Evolutionary conservation across 1,140 invertebrate species (phyloP).

Genomic region (Hirudo medicinalis): DNA sequence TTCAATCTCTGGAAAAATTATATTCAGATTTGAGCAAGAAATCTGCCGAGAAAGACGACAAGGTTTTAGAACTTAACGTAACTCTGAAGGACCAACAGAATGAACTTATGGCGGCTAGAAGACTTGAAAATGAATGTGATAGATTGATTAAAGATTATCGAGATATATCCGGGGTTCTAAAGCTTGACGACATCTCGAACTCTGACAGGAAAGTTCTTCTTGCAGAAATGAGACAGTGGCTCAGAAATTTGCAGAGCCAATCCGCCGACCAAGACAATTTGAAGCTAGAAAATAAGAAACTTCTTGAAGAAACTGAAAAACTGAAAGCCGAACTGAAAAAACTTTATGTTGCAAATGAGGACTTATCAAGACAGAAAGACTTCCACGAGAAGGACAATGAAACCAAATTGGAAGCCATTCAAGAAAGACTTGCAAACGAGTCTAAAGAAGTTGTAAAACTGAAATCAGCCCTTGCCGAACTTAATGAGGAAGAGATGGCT

Average conservation of each 20-base stretch:
- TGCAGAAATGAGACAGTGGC: background rate
- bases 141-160: background rate
- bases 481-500: background rate
- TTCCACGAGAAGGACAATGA: background rate
- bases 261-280: background rate
- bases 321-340: background rate
- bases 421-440: background rate
- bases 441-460: slow-evolving; percentile 4
- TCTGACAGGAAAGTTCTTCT: background rate
- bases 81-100: slow-evolving; percentile 8
- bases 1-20: background rate
- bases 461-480: background rate
- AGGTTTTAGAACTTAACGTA: slow-evolving; percentile 1
- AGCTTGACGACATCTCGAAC: too few relatives aligned
- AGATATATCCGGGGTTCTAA: too few relatives aligned
- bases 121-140: slow-evolving; percentile 2
- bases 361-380: slow-evolving; percentile 3
- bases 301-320: background rate
- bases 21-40: background rate
- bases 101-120: background rate
- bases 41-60: background rate
- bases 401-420: background rate
- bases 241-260: background rate
- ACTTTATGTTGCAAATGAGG: background rate
- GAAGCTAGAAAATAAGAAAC: background rate